Evolutionary conservation across 64 coral and sea anemone genomes (phyloP), one percentile per base, ranked within the genome.

Genomic region (Pocillopora verrucosa): DNA sequence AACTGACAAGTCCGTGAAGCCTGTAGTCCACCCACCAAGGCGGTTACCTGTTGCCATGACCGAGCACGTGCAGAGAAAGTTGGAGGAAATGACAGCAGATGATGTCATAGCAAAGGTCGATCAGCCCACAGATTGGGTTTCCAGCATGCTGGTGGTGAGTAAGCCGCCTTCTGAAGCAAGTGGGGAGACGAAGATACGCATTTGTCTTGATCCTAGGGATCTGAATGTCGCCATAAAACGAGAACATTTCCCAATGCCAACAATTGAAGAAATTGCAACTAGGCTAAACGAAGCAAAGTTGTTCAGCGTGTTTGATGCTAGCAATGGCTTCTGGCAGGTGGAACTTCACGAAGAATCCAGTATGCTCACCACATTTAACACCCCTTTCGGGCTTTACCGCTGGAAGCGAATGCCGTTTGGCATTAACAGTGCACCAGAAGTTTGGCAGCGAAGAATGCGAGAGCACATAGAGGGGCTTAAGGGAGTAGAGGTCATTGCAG

Each of bases 211-310:
- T 65, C 87, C 87, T 3, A 89, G 87, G 59, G 87, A 89, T 20
- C 35, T 78, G 87, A 89, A 89, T 89, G 26, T 65, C 11, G 75
- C 87, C 59, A 88, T 88, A 88, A 88, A 88, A 6, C 24, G 58
- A 35, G 73, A 76, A 76, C 86, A 88, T 76, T 88, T 88, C 73
- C 86, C 57, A 1, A 88, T 76, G 58, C 86, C 86, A 0, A 60
- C 11, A 36, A 59, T 62, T 34, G 73, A 77, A 61, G 74, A 88
- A 88, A 88, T 77, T 38, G 75, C 37, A 77, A 51, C 36, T 19
- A 77, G 76, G 20, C 76, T 78, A 9, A 78, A 78, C 61, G 73
- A 24, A 22, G 73, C 56, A 30, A 88, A 88, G 34, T 56, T 62
- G 61, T 88, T 88, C 58, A 88, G 86, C 16, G 73, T 24, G 0